These are phyloP conservation scores for Tapirus indicus DNA, from an alignment of 2,797 vertebrate species.

Conservation along the genomic window DNA sequence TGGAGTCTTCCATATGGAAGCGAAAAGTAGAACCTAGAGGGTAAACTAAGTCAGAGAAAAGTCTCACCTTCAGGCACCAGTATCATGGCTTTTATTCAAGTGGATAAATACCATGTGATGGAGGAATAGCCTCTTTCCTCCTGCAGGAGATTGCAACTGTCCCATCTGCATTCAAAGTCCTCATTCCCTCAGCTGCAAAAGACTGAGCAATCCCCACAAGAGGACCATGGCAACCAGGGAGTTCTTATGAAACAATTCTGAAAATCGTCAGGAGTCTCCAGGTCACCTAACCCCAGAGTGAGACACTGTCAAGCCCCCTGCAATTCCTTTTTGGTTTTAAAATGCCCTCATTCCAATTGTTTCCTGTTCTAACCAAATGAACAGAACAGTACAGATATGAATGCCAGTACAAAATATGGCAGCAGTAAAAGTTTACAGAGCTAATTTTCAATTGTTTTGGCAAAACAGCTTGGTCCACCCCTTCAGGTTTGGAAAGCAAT, in stretches of 20 bases:
- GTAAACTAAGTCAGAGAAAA: neutral
- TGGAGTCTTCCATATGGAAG: neutral
- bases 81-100: neutral
- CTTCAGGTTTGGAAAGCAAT: slow-evolving; percentile 86
- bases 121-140: neutral
- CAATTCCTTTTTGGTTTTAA: neutral
- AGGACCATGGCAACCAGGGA: neutral
- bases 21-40: rapidly evolving
- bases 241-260: neutral
- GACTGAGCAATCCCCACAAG: neutral
- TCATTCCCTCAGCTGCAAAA: neutral
- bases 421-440: slow-evolving; percentile 86
- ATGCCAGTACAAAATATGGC: slow-evolving; percentile 83
- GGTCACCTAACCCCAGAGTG: neutral
- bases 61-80: neutral
- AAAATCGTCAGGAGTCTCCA: neutral
- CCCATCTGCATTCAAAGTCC: neutral
- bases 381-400: slow-evolving; percentile 68
- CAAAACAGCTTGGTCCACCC: slow-evolving; percentile 88
- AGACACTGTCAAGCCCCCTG: neutral
- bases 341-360: slow-evolving; percentile 71
- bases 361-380: slow-evolving; percentile 79
- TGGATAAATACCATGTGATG: rapidly evolving
- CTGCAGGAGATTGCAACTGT: neutral
- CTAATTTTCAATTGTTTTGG: slow-evolving; percentile 86